These are phyloP conservation scores for Acropternis orthonyx DNA, from an alignment of 2,797 vertebrate genomes.

Conservation along the genomic window DNA sequence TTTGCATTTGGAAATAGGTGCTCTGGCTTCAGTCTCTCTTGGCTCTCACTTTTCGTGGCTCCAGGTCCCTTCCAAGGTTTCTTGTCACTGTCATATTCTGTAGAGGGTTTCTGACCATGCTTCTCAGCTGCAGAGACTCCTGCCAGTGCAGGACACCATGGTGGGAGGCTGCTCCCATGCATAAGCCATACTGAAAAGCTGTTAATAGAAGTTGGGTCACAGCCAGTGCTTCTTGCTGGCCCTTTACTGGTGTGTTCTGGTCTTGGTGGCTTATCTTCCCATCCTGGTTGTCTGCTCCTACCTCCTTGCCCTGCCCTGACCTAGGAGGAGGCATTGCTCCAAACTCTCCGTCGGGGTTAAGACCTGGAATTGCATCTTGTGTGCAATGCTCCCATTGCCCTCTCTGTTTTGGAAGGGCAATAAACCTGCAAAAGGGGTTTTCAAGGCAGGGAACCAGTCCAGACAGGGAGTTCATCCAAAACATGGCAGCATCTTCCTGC, in stretches of 20 bases:
- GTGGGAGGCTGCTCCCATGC: not conserved
- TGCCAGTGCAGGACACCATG: accelerated
- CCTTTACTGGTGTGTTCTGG: not conserved
- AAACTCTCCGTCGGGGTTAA: not conserved
- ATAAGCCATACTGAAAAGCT: not conserved
- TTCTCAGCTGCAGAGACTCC: not conserved
- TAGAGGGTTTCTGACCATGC: not conserved
- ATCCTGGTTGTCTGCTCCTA: not conserved
- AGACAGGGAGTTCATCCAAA: not conserved
- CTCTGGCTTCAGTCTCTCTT: not conserved
- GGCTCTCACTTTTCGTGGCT: not conserved
- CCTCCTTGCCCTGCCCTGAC: not conserved
- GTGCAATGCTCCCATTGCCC: not conserved
- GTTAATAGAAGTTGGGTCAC: not conserved
- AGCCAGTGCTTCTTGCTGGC: not conserved
- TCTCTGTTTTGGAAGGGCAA: not conserved
- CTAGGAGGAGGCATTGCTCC: not conserved
- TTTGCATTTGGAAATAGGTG: not conserved
- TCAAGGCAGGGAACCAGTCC: not conserved
- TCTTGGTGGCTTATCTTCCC: not conserved
- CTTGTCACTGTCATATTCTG: not conserved
- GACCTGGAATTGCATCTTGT: not conserved
- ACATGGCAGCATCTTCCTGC: not conserved
- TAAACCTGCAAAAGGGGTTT: not conserved
- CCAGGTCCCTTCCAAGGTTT: not conserved